These are phyloP conservation scores for Cryptocephalus moraei DNA, from an alignment of 2,888 invertebrate species.

Conservation along the genomic window DNA sequence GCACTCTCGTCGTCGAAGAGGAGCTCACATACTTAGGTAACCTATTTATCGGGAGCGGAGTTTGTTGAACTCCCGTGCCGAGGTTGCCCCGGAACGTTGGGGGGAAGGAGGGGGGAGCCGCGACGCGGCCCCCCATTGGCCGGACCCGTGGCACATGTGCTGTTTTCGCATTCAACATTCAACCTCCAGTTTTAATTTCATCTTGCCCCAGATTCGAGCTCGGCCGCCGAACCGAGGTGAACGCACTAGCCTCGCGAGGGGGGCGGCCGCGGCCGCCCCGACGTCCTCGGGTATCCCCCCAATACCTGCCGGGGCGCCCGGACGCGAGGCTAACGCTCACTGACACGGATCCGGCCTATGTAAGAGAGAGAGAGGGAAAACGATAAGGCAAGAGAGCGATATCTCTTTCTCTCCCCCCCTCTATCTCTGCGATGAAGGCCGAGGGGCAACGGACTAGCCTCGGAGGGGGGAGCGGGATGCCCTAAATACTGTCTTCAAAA, in stretches of 20 bases:
- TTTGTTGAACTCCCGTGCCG: conserved; percentile 37
- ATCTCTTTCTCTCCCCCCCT: too few relatives aligned
- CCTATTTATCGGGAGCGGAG: conserved; percentile 34
- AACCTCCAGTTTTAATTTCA: conserved; percentile 18
- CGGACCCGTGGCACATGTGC: conserved; percentile 33
- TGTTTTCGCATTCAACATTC: conserved; percentile 37
- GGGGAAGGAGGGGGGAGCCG: too few relatives aligned
- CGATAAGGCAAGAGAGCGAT: conserved; percentile 21
- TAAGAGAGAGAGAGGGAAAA: conserved; percentile 26
- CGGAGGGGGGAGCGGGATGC: conserved; percentile 31
- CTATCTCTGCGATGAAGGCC: conserved; percentile 46
- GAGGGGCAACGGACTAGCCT: conserved; percentile 52
- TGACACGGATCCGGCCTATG: conserved; percentile 34
- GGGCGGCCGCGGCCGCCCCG: conserved; percentile 34
- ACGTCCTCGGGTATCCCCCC: conserved; percentile 1
- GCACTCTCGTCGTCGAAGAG: too few relatives aligned
- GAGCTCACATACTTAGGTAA: conserved; percentile 33
- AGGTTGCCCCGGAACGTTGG: conserved; percentile 22
- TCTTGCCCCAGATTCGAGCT: conserved; percentile 26
- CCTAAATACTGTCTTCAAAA: conserved; percentile 18
- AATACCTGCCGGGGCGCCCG: conserved; percentile 23
- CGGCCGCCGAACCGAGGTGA: conserved; percentile 40
- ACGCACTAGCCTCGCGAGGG: conserved; percentile 47
- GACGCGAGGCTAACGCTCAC: conserved; percentile 24
- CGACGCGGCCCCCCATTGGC: conserved; percentile 25